phyloP scores from a whole-genome alignment of 2,888 invertebrate genomes.

The Mythimna vitellina region DNA sequence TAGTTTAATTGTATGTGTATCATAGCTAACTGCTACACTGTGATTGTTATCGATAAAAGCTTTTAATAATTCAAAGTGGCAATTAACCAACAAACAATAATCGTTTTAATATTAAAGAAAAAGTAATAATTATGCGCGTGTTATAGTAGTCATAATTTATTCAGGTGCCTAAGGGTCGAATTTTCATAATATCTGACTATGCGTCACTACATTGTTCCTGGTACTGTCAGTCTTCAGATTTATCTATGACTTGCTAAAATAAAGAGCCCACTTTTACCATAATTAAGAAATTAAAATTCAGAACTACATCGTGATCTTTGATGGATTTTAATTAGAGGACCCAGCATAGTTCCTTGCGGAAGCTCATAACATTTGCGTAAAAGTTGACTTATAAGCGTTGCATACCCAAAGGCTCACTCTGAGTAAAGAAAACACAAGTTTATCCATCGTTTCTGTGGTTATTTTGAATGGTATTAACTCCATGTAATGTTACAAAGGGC shows the following conservation, averaged over 20 bases:
- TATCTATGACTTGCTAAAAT: not conserved
- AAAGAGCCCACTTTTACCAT: not conserved
- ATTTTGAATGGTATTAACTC: not conserved
- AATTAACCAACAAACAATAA: slow-evolving; percentile 41
- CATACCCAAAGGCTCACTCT: not conserved
- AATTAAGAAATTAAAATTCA: not conserved
- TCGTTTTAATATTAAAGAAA: slow-evolving; percentile 30
- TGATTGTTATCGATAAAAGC: slow-evolving; percentile 36
- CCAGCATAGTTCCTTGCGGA: not conserved
- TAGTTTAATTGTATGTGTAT: slow-evolving; percentile 15
- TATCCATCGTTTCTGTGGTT: too few relatives aligned
- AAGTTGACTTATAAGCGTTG: not conserved
- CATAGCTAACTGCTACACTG: slow-evolving; percentile 7
- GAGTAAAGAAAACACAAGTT: not conserved
- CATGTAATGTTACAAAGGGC: not conserved
- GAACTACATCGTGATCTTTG: not conserved
- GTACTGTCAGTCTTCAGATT: not conserved
- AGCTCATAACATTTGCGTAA: not conserved
- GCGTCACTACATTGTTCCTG: not conserved
- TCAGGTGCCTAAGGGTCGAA: not conserved
- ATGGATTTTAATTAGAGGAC: not conserved
- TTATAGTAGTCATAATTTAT: slow-evolving; percentile 7
- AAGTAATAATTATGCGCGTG: slow-evolving; percentile 25
- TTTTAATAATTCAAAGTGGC: slow-evolving; percentile 52
- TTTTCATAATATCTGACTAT: not conserved